Conservation (phyloP, 1,140 invertebrate genomes). For the Ladona fulva region DNA sequence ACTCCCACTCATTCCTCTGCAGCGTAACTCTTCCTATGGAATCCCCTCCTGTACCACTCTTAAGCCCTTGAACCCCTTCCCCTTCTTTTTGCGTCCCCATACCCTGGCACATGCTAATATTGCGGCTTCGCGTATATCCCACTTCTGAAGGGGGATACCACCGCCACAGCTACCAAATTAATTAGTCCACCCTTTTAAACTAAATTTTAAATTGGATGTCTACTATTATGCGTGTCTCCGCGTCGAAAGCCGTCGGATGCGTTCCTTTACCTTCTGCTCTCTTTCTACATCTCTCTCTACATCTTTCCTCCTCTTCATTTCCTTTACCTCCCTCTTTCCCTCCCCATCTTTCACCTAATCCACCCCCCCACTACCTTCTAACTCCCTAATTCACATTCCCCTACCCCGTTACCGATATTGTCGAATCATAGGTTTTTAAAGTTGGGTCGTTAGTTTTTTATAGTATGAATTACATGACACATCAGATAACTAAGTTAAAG, state of each 20-base stretch:
- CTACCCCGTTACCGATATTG: no score
- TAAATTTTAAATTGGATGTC: constrained; percentile 8
- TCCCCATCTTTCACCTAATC: not conserved
- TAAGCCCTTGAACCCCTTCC: not conserved
- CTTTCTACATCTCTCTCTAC: not conserved
- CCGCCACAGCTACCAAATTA: not conserved
- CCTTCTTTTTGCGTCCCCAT: not conserved
- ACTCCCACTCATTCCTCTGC: not conserved
- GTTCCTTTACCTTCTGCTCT: not conserved
- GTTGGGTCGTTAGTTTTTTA: no score
- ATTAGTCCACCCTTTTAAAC: constrained; percentile 1
- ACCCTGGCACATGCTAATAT: no score
- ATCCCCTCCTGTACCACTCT: not conserved
- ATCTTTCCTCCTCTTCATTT: not conserved
- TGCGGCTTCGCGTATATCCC: no score
- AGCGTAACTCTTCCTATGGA: not conserved
- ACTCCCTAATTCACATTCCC: no score
- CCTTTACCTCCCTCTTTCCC: not conserved
- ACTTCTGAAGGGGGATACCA: no score
- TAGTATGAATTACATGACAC: no score
- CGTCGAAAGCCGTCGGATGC: not conserved
- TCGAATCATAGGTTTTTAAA: no score
- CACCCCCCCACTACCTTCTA: not conserved
- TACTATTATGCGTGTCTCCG: not conserved
- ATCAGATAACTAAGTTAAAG: no score